Evolutionary conservation across 1,140 invertebrate species (phyloP).

Genomic region (Mylabris phalerata): DNA sequence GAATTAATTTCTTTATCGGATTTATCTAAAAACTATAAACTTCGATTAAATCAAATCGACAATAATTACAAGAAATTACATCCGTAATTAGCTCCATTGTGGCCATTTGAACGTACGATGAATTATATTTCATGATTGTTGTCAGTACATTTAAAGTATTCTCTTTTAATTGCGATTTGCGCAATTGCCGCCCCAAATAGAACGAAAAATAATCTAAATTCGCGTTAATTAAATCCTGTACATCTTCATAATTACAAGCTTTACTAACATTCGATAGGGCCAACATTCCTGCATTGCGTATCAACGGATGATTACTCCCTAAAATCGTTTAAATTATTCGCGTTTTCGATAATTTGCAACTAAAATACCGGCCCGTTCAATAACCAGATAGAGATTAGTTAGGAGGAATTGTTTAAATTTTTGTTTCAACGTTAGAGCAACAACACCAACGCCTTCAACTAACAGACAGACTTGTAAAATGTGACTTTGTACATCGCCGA

Average conservation of each 20-base stretch:
- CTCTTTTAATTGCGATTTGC: constrained; percentile 46
- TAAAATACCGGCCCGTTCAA: constrained; percentile 57
- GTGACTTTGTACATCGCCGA: constrained; percentile 51
- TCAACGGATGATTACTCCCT: constrained; percentile 51
- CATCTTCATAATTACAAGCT: constrained; percentile 44
- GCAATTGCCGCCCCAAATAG: constrained; percentile 55
- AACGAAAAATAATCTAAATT: constrained; percentile 64
- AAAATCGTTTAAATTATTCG: constrained; percentile 13
- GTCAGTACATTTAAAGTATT: constrained; percentile 52
- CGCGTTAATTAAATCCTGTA: constrained; percentile 48
- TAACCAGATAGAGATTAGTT: constrained; percentile 56
- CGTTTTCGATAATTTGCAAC: not conserved
- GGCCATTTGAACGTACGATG: constrained; percentile 34
- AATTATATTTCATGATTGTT: constrained; percentile 59
- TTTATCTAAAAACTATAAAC: constrained; percentile 37
- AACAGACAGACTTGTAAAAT: constrained; percentile 53
- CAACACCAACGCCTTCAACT: constrained; percentile 55
- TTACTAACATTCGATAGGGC: constrained; percentile 49
- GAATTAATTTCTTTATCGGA: constrained; percentile 46
- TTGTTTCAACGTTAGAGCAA: constrained; percentile 45
- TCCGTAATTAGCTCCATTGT: constrained; percentile 44
- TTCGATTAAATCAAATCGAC: not conserved
- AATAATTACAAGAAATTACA: constrained; percentile 35
- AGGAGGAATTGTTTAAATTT: constrained; percentile 52
- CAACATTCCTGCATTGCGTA: constrained; percentile 49